phyloP scores from a whole-genome alignment of 1,140 invertebrate species.

The Muscidifurax raptorellus region DNA sequence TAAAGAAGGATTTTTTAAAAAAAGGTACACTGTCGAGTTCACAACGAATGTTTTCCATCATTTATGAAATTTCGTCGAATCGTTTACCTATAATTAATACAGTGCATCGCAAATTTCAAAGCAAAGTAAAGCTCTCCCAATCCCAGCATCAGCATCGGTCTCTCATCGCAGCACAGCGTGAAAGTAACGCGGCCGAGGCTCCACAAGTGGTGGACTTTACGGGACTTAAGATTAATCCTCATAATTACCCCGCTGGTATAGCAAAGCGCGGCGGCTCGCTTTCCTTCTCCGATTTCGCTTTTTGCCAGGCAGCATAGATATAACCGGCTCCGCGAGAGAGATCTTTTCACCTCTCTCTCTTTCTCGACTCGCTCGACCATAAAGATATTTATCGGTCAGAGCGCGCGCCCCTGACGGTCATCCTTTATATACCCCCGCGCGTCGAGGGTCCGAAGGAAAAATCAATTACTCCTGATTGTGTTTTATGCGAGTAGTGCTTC shows the following conservation, averaged over 20 bases:
- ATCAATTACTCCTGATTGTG: slow-evolving; percentile 53
- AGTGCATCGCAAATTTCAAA: too few species aligned
- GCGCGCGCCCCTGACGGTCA: slow-evolving; percentile 50
- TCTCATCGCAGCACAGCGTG: neutral
- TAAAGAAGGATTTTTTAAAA: too few species aligned
- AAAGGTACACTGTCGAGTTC: too few species aligned
- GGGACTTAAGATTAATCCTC: slow-evolving; percentile 75
- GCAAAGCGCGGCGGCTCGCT: slow-evolving; percentile 4
- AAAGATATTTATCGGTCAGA: slow-evolving; percentile 69
- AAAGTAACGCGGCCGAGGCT: slow-evolving; percentile 55
- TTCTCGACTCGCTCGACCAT: slow-evolving; percentile 52
- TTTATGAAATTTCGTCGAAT: too few species aligned
- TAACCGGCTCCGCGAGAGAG: neutral
- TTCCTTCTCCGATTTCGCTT: slow-evolving; percentile 49
- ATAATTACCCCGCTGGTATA: slow-evolving; percentile 69
- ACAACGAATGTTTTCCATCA: too few species aligned
- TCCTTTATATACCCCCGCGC: slow-evolving; percentile 54
- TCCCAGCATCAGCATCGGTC: neutral
- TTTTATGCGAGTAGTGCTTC: slow-evolving; percentile 31
- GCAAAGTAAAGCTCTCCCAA: slow-evolving; percentile 10
- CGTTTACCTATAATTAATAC: too few species aligned
- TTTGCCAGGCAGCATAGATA: slow-evolving; percentile 48
- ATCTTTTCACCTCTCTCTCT: slow-evolving; percentile 43
- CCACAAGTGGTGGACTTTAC: slow-evolving; percentile 75
- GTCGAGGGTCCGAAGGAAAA: slow-evolving; percentile 32